Percentiles rank a stretch among this genome's conserved stretches.
These are phyloP conservation scores for Procavia capensis DNA, from an alignment of 2,113 vertebrate species.

Conservation along the genomic window DNA sequence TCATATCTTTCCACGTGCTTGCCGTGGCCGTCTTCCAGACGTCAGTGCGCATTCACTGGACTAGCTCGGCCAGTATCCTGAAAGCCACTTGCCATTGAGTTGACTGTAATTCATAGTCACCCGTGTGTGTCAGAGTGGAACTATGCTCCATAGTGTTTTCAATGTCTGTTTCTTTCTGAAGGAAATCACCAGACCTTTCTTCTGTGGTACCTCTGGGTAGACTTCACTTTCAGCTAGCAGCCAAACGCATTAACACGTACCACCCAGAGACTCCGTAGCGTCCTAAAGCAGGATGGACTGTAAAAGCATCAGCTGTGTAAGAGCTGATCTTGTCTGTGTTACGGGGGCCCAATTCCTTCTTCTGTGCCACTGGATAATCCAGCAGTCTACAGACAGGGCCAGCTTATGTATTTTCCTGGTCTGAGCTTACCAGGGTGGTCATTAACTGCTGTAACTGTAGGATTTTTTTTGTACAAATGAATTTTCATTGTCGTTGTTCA, in stretches of 20 bases:
- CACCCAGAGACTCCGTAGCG: background rate
- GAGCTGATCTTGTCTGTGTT: background rate
- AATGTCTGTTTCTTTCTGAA: background rate
- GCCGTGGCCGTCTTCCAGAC: background rate
- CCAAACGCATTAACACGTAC: background rate
- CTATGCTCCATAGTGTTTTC: background rate
- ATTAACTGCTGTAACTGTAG: background rate
- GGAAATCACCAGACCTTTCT: background rate
- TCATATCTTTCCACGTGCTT: background rate
- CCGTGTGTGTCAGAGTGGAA: background rate
- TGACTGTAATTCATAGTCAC: background rate
- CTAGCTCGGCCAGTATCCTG: background rate
- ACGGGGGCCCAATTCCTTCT: background rate
- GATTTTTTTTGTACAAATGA: conserved; percentile 17
- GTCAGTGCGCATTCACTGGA: background rate
- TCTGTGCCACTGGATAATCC: too few species aligned
- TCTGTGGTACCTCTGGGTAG: background rate
- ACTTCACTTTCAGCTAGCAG: background rate
- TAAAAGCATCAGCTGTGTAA: fast-evolving
- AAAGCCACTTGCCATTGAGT: background rate
- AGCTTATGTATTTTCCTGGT: background rate
- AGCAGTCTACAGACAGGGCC: background rate
- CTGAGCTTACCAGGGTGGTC: background rate
- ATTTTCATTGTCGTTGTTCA: conserved; percentile 56
- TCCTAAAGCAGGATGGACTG: background rate